A percentile compares a stretch with the other conserved stretches of the same genome.
phyloP scores from a whole-genome alignment of 2,797 vertebrate species.

The Dendrocincla fuliginosa region DNA sequence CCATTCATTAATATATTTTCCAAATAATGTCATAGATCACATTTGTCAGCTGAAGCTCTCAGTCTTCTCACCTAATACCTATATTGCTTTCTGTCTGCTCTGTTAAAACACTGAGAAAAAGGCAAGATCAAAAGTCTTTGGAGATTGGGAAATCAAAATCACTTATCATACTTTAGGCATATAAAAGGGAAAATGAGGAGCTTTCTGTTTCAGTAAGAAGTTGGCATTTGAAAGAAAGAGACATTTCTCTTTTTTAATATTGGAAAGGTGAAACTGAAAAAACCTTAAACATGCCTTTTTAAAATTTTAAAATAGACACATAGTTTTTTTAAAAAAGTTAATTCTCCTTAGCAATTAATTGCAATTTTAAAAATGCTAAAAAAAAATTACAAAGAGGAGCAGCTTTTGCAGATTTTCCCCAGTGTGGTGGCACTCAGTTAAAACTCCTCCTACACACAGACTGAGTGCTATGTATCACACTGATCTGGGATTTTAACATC shows the following conservation, averaged over 20 bases:
- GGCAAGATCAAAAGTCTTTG: background rate
- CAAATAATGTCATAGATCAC: background rate
- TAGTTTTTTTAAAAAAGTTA: rapidly evolving
- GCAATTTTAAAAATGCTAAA: background rate
- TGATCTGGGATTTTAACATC: background rate
- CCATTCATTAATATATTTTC: background rate
- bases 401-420: constrained; percentile 15
- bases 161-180: background rate
- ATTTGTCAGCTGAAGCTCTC: background rate
- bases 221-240: background rate
- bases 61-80: background rate
- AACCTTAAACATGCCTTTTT: background rate
- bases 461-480: background rate
- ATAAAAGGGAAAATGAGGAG: background rate
- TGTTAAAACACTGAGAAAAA: background rate
- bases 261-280: background rate
- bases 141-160: background rate
- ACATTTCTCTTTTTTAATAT: background rate
- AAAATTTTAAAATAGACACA: background rate
- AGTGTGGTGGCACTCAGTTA: background rate
- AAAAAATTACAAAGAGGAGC: background rate
- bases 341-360: background rate
- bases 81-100: background rate
- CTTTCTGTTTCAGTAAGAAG: background rate
- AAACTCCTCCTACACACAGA: background rate